Evolutionary conservation across 1,140 invertebrate species (phyloP).

Genomic region (Cydia splendana): DNA sequence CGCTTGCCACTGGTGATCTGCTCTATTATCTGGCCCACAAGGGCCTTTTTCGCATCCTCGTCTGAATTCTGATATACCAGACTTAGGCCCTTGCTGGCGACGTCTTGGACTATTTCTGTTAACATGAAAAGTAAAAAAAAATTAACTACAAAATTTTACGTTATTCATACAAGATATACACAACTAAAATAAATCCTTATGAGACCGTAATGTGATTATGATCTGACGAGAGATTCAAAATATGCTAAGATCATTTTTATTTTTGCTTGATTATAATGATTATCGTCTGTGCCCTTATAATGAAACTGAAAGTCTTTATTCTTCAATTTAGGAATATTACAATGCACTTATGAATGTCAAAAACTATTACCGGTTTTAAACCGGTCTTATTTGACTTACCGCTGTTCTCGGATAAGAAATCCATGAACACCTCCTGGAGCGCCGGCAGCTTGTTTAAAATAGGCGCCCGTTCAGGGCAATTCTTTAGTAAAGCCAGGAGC

Average conservation of each 20-base stretch:
- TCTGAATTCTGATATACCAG: slow-evolving; percentile 91
- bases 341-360: no score
- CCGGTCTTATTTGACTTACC: slow-evolving; percentile 80
- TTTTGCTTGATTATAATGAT: no score
- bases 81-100: slow-evolving; percentile 94
- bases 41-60: slow-evolving; percentile 84
- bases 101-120: slow-evolving; percentile 93
- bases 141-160: neutral
- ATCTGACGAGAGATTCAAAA: no score
- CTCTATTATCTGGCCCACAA: slow-evolving; percentile 89
- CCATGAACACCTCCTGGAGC: slow-evolving; percentile 93
- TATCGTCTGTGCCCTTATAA: no score
- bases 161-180: no score
- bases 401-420: slow-evolving; percentile 93
- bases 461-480: slow-evolving; percentile 85
- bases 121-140: slow-evolving; percentile 38
- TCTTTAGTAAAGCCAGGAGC: slow-evolving; percentile 90
- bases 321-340: no score
- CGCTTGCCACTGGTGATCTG: slow-evolving; percentile 92
- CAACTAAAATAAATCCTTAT: no score
- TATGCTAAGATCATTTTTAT: no score
- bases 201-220: no score
- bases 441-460: slow-evolving; percentile 84
- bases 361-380: no score
- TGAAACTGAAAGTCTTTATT: no score